Percentiles rank a stretch among this genome's conserved stretches.
Evolutionary conservation across 2,888 invertebrate genomes (phyloP).

Genomic region (Lasioglossum figueresi): DNA sequence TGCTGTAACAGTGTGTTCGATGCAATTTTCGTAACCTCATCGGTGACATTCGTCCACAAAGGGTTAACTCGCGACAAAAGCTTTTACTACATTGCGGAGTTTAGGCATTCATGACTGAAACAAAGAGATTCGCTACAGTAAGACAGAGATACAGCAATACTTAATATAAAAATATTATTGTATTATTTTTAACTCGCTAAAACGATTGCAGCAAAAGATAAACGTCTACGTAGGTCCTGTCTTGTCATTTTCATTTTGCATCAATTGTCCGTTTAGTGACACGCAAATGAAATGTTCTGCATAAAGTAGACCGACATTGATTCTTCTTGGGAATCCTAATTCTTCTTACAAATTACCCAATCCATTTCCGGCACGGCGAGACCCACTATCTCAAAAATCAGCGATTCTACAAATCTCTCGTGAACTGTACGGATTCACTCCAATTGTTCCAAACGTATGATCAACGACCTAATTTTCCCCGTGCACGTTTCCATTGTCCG

Average conservation of each 20-base stretch:
- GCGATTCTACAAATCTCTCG: not conserved
- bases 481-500: not conserved
- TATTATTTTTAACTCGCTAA: not conserved
- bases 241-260: too few relatives aligned
- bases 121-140: too few relatives aligned
- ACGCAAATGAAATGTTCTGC: not conserved
- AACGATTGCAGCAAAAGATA: not conserved
- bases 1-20: not conserved
- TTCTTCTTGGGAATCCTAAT: not conserved
- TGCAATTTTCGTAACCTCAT: too few relatives aligned
- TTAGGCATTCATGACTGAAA: not conserved
- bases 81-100: not conserved
- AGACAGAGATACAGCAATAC: too few relatives aligned
- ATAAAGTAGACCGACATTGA: not conserved
- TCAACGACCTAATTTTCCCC: not conserved
- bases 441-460: not conserved
- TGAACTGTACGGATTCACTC: not conserved
- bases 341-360: not conserved
- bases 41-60: too few relatives aligned
- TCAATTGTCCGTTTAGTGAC: too few relatives aligned
- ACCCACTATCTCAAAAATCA: not conserved
- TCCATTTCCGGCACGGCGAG: not conserved
- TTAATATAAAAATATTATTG: not conserved
- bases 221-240: too few relatives aligned
- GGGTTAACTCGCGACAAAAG: not conserved